These are phyloP conservation scores for Netelia fuscicornis DNA, from an alignment of 2,888 invertebrate species.

Conservation along the genomic window DNA sequence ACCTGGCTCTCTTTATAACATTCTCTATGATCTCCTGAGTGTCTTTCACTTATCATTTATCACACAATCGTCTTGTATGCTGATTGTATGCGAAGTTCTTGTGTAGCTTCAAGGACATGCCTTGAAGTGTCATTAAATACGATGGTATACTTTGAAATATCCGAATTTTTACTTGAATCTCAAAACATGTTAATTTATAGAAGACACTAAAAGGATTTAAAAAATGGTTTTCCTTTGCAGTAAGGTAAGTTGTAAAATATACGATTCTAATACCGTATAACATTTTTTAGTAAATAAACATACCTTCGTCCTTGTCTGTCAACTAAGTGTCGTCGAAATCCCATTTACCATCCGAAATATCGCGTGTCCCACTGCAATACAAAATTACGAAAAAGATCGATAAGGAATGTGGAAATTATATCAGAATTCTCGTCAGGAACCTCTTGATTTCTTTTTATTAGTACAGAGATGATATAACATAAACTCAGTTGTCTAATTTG, in stretches of 20 bases:
- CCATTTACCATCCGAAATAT: slow-evolving; percentile 30
- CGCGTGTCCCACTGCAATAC: slow-evolving; percentile 46
- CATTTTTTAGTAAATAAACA: slow-evolving; percentile 29
- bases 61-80: neutral
- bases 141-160: slow-evolving; percentile 4
- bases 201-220: neutral
- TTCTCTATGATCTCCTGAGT: too few relatives aligned
- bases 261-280: neutral
- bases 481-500: neutral
- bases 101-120: slow-evolving; percentile 5
- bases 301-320: slow-evolving; percentile 50
- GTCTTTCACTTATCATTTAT: neutral
- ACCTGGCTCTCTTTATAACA: too few relatives aligned
- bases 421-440: neutral
- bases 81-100: neutral
- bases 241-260: slow-evolving; percentile 30
- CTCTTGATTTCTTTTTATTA: neutral
- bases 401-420: slow-evolving; percentile 30
- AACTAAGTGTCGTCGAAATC: slow-evolving; percentile 26
- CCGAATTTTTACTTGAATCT: neutral
- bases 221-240: slow-evolving; percentile 41
- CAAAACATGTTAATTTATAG: neutral
- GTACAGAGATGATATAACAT: slow-evolving; percentile 1
- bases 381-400: slow-evolving; percentile 45
- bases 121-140: neutral